phyloP scores from a whole-genome alignment of 2,888 invertebrate species.

The Netelia melanura region DNA sequence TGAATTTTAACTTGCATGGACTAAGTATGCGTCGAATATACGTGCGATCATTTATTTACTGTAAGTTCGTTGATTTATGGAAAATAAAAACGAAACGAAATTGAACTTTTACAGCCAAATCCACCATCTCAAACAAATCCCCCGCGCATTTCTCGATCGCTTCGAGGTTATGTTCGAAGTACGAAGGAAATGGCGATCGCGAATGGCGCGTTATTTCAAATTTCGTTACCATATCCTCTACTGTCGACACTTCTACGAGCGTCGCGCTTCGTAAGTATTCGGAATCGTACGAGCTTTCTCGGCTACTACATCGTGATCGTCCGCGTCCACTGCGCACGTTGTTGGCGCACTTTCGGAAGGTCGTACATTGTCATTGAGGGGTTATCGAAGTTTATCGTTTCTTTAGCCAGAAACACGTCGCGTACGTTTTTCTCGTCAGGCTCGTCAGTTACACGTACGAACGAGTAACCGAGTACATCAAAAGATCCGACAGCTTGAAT shows the following conservation, averaged over 20 bases:
- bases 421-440: slow-evolving; percentile 8
- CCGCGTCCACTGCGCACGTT: slow-evolving; percentile 52
- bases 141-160: not conserved
- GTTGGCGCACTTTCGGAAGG: slow-evolving; percentile 62
- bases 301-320: not conserved
- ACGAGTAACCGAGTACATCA: slow-evolving; percentile 55
- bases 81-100: not conserved
- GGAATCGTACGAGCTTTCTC: not conserved
- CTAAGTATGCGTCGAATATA: not conserved
- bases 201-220: not conserved
- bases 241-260: slow-evolving; percentile 1
- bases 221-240: not conserved
- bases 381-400: slow-evolving; percentile 65
- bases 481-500: slow-evolving; percentile 10
- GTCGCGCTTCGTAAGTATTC: slow-evolving; percentile 13
- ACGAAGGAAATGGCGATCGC: not conserved
- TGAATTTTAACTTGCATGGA: not conserved
- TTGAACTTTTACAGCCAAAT: too few relatives aligned
- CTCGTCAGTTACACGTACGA: slow-evolving; percentile 59
- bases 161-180: not conserved
- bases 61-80: not conserved
- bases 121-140: too few relatives aligned
- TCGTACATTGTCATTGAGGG: slow-evolving; percentile 71
- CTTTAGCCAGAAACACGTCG: slow-evolving; percentile 24
- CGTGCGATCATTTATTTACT: too few relatives aligned